Base-by-base conservation (phyloP, 1,140 invertebrate species). In the Oryzaephilus surinamensis region DNA sequence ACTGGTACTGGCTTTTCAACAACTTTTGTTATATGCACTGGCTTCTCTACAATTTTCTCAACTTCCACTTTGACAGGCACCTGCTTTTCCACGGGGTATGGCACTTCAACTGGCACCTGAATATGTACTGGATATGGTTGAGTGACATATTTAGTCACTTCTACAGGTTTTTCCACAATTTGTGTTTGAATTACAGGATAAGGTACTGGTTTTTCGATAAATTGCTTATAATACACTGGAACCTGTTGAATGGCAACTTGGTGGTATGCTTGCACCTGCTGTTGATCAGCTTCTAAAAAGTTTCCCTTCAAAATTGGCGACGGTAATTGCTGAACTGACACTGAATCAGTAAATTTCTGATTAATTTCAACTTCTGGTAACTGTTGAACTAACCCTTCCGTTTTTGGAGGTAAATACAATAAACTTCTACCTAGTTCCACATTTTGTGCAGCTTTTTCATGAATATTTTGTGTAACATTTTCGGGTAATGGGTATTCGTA, bases 111-210 rank as follows among this genome's bases (percentile, higher is more conserved):
- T 2, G 55, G 57, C 10, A 66, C 50, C 45, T 71, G 56, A 1
- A 49, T 40, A 31, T 24, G 29, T 3, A 46, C 32, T 6, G 66
- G 61, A 49, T 70, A 71, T 6, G 69, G 71, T 27, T 65, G 70
- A 36, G 73, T 65, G 2, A 71, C 48, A 10, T 65, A 54, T 48
- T 71, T 72, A n/a, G 73, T 72, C 3, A 73, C 57, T 28, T 61
- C 60, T 1, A 68, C 57, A 3, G 52, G 51, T 32, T 49, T 42
- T 6, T 52, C 38, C 3, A 40, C 38, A 32, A 40, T 32, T 32
- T 40, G 31, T 4, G 38, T 39, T 16, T 41, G 31, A 27, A 34
- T 13, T 18, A 42, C 16, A 21, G 40, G 39, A n/a, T 16, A 8
- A 7, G 40, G 50, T 11, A 55, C 34, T 0, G 70, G 66, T 47